Percentiles rank a stretch among this genome's conserved stretches.
These are phyloP conservation scores for Coelopa frigida DNA, from an alignment of 1,140 invertebrate genomes.

Conservation along the genomic window DNA sequence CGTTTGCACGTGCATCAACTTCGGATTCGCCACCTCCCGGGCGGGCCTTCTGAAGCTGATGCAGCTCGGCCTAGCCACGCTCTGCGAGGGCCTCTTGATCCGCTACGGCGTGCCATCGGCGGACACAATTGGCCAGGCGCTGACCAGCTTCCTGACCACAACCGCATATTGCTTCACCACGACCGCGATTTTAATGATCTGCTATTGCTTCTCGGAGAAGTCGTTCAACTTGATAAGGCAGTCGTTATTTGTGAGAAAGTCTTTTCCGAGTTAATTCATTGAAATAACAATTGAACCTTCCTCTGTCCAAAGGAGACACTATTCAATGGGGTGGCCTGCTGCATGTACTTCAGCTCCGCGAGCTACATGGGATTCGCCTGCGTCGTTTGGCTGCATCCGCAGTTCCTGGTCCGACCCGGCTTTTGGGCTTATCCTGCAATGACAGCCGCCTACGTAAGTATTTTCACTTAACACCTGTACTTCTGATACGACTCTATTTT, in stretches of 20 bases:
- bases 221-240: slow-evolving; percentile 63
- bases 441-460: slow-evolving; percentile 74
- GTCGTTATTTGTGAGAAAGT: slow-evolving; percentile 65
- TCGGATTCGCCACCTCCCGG: slow-evolving; percentile 61
- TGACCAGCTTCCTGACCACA: slow-evolving; percentile 68
- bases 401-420: slow-evolving; percentile 49
- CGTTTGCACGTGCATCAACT: slow-evolving; percentile 70
- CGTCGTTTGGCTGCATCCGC: slow-evolving; percentile 63
- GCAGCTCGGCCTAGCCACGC: slow-evolving; percentile 65
- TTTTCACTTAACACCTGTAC: background rate
- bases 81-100: slow-evolving; percentile 68
- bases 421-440: slow-evolving; percentile 70
- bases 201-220: slow-evolving; percentile 69
- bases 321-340: slow-evolving; percentile 65
- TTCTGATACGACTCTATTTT: slow-evolving; percentile 11
- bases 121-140: slow-evolving; percentile 58
- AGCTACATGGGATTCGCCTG: slow-evolving; percentile 68
- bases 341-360: slow-evolving; percentile 67
- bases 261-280: background rate
- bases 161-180: slow-evolving; percentile 67
- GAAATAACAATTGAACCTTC: background rate
- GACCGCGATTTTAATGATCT: slow-evolving; percentile 59
- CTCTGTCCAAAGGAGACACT: slow-evolving; percentile 59
- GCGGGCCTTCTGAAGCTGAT: slow-evolving; percentile 65
- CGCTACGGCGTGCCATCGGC: slow-evolving; percentile 64